Percentiles rank a stretch among this genome's conserved stretches.
Evolutionary conservation across 1,140 invertebrate species (phyloP).

Genomic region (Contarinia nasturtii): DNA sequence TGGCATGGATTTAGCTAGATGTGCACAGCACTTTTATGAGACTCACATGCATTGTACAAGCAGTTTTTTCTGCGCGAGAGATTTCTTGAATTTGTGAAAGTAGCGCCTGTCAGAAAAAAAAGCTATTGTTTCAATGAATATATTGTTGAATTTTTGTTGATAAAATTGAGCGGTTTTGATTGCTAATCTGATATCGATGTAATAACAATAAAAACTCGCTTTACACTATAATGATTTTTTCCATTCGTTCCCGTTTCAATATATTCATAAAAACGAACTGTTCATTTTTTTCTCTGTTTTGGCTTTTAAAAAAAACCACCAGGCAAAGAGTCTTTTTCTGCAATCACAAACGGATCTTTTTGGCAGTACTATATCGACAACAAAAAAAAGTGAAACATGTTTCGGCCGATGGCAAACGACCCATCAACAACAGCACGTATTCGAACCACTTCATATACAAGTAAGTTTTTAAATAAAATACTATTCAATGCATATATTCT

Average conservation of each 20-base stretch:
- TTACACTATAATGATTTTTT: neutral
- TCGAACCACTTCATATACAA: conserved; percentile 1
- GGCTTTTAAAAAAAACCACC: neutral
- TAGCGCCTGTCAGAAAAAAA: too few species aligned
- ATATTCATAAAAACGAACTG: neutral
- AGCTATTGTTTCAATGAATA: too few species aligned
- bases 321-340: conserved; percentile 1
- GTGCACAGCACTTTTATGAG: too few species aligned
- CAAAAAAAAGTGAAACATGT: conserved; percentile 1
- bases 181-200: neutral
- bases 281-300: neutral
- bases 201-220: neutral
- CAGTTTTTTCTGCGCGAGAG: too few species aligned
- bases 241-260: neutral
- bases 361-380: neutral
- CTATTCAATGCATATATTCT: neutral
- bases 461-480: neutral
- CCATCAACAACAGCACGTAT: neutral
- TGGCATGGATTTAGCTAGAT: too few species aligned
- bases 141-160: too few species aligned
- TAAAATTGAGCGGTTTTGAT: too few species aligned
- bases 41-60: too few species aligned
- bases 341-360: conserved; percentile 2
- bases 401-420: neutral
- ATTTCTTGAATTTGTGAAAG: too few species aligned